Percentiles rank a stretch among this genome's conserved stretches.
These are phyloP conservation scores for Rhadina sibilatrix DNA, from an alignment of 2,113 vertebrate species.

Conservation along the genomic window DNA sequence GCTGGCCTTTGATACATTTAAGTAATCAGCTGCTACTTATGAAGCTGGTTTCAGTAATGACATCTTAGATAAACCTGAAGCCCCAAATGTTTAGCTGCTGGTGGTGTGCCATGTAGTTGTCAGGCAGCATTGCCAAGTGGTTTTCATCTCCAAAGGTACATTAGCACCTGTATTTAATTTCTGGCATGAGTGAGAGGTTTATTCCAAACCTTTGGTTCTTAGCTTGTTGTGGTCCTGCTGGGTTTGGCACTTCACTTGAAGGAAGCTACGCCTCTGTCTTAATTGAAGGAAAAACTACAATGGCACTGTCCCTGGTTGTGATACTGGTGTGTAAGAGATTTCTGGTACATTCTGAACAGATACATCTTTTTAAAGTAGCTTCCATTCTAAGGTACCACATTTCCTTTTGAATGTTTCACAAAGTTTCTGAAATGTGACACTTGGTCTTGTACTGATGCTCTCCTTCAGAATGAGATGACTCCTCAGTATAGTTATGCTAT, in stretches of 20 bases:
- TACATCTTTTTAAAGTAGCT: neutral
- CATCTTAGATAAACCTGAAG: neutral
- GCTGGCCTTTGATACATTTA: neutral
- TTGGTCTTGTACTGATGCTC: neutral
- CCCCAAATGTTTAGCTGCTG: neutral
- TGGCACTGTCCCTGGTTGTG: neutral
- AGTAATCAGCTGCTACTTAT: neutral
- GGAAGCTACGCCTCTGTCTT: fast-evolving
- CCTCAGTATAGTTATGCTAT: neutral
- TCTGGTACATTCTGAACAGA: neutral
- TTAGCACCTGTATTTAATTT: neutral
- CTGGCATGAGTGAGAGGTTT: neutral
- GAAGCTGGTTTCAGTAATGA: neutral
- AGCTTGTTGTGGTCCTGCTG: neutral
- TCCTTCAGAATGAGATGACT: neutral
- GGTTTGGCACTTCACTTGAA: neutral
- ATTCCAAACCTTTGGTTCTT: neutral
- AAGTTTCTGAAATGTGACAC: neutral
- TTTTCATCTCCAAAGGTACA: neutral
- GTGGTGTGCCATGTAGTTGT: neutral
- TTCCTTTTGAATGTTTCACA: neutral
- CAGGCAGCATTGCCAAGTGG: neutral
- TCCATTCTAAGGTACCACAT: neutral
- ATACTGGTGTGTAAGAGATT: neutral
- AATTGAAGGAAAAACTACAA: neutral